Evolutionary conservation across 2,797 vertebrate genomes (phyloP).

Genomic region (Thalassophryne amazonica): DNA sequence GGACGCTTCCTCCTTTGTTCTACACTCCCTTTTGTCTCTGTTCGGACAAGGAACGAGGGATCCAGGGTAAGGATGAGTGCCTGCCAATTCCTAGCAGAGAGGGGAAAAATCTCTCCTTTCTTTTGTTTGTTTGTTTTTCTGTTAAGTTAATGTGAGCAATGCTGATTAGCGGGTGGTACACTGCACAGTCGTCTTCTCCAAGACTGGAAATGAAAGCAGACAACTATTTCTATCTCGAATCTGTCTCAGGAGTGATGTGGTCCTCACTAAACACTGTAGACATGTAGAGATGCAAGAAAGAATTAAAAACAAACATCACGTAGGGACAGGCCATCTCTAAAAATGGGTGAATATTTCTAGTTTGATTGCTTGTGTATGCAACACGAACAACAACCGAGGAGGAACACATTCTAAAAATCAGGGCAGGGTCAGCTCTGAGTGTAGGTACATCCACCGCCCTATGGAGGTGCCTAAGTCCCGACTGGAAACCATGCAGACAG

Average conservation of each 20-base stretch:
- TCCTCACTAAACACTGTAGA: conserved; percentile 30
- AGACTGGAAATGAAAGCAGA: conserved; percentile 31
- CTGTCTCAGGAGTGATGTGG: conserved; percentile 37
- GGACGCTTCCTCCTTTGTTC: conserved; percentile 70
- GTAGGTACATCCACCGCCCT: too few relatives aligned
- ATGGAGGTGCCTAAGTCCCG: too few relatives aligned
- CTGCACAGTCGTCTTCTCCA: conserved; percentile 21
- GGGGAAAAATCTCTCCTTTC: conserved; percentile 45
- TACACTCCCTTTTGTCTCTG: conserved; percentile 55
- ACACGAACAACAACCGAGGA: too few relatives aligned
- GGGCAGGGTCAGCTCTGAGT: background rate
- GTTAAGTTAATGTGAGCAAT: conserved; percentile 55
- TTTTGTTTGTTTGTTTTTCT: conserved; percentile 59
- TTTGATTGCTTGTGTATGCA: conserved; percentile 41
- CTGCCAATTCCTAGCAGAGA: conserved; percentile 58
- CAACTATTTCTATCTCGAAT: conserved; percentile 31
- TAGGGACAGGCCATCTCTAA: conserved; percentile 36
- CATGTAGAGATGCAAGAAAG: conserved; percentile 1
- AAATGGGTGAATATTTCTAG: conserved; percentile 42
- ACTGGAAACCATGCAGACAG: too few relatives aligned
- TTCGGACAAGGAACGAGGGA: conserved; percentile 58
- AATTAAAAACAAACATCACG: conserved; percentile 25
- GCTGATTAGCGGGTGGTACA: conserved; percentile 58
- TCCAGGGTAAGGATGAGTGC: conserved; percentile 49
- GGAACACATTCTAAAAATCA: too few relatives aligned